Conservation (phyloP, 2,888 invertebrate species). For the Bugulina stolonifera region DNA sequence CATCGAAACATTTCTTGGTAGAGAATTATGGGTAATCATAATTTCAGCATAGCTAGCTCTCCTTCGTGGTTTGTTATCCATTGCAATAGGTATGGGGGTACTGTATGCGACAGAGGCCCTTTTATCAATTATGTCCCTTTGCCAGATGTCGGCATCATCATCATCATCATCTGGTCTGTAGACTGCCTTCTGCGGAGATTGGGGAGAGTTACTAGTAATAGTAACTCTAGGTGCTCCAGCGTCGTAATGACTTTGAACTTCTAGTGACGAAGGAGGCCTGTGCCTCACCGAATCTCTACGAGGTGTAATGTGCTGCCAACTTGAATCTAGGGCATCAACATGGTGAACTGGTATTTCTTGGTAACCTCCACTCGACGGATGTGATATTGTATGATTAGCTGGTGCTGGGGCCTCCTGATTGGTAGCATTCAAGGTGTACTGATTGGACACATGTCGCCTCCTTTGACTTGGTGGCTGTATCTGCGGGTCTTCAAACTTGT, state of each 20-base stretch:
- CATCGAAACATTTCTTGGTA: background rate
- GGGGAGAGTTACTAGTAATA: constrained; percentile 18
- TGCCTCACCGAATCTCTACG: background rate
- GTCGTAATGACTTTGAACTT: background rate
- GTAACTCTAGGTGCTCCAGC: background rate
- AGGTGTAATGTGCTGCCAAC: background rate
- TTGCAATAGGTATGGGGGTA: background rate
- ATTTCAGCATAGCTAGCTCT: constrained; percentile 13
- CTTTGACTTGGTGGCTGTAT: background rate
- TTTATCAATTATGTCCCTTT: background rate
- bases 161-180: constrained; percentile 7
- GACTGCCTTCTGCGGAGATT: constrained; percentile 1
- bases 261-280: background rate
- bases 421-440: background rate
- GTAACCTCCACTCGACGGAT: background rate
- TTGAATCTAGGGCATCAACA: background rate
- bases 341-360: background rate
- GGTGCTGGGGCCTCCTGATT: too few species aligned
- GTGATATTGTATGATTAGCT: too few species aligned
- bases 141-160: too few species aligned
- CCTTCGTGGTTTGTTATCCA: background rate
- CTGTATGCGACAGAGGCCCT: background rate
- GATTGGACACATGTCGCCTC: background rate
- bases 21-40: constrained; percentile 13
- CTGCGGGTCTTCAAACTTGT: background rate